These are phyloP conservation scores for Bellardia pandia DNA, from an alignment of 2,888 invertebrate species.

Conservation along the genomic window DNA sequence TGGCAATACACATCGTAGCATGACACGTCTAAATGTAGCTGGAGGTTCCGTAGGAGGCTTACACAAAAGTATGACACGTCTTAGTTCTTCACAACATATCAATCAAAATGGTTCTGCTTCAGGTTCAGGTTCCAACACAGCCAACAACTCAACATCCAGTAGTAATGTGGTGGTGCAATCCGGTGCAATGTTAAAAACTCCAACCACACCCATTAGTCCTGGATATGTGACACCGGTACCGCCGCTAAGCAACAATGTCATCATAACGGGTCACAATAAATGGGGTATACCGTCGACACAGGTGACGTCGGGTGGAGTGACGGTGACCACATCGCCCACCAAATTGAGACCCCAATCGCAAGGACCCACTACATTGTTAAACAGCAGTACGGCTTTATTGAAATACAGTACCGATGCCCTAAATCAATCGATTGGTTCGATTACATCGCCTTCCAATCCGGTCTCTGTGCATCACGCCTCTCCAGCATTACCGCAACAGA, in stretches of 20 bases:
- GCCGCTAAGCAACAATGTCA: slow-evolving; percentile 84
- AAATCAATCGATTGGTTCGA: slow-evolving; percentile 84
- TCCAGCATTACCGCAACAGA: slow-evolving; percentile 81
- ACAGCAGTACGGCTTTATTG: slow-evolving; percentile 82
- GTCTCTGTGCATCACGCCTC: slow-evolving; percentile 84
- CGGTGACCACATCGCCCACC: slow-evolving; percentile 87
- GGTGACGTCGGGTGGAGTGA: slow-evolving; percentile 85
- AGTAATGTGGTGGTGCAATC: slow-evolving; percentile 82
- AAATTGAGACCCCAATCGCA: slow-evolving; percentile 85
- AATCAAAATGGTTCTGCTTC: slow-evolving; percentile 85
- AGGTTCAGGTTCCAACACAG: slow-evolving; percentile 81
- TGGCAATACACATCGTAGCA: slow-evolving; percentile 90
- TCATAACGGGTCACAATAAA: slow-evolving; percentile 85
- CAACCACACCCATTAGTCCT: slow-evolving; percentile 77
- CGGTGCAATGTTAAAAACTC: slow-evolving; percentile 70
- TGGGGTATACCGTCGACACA: slow-evolving; percentile 85
- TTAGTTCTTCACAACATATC: slow-evolving; percentile 91
- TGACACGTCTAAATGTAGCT: slow-evolving; percentile 91
- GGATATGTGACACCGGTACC: slow-evolving; percentile 83
- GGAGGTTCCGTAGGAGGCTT: slow-evolving; percentile 91
- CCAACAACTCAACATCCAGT: slow-evolving; percentile 79
- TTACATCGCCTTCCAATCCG: slow-evolving; percentile 82
- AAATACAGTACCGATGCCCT: slow-evolving; percentile 83
- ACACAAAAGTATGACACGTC: slow-evolving; percentile 92
- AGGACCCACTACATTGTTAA: slow-evolving; percentile 85